Conservation (phyloP, 2,888 invertebrate genomes). For the Carterocephalus palaemon region DNA sequence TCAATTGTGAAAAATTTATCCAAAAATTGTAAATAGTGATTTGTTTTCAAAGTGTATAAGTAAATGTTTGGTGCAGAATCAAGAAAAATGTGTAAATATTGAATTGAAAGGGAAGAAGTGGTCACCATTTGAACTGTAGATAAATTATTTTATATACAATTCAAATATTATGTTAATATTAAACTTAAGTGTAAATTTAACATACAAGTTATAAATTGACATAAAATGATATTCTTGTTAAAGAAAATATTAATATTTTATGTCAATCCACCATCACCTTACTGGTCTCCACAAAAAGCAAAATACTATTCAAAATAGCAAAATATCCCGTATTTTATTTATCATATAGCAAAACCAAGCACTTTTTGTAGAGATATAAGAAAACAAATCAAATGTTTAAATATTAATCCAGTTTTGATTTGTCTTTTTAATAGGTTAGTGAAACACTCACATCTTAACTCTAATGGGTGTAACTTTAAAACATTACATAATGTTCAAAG, state of each 20-base stretch:
- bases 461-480: slow-evolving; percentile 39
- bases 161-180: slow-evolving; percentile 42
- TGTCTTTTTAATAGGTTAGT: slow-evolving; percentile 45
- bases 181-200: slow-evolving; percentile 51
- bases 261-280: slow-evolving; percentile 62
- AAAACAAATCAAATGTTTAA: slow-evolving; percentile 31
- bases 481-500: slow-evolving; percentile 17
- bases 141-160: slow-evolving; percentile 40
- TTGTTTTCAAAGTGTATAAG: too few relatives aligned
- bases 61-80: slow-evolving; percentile 15
- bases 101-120: slow-evolving; percentile 32
- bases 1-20: slow-evolving; percentile 30
- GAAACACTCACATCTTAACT: slow-evolving; percentile 58
- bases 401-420: slow-evolving; percentile 36
- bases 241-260: slow-evolving; percentile 24
- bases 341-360: slow-evolving; percentile 28
- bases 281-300: slow-evolving; percentile 46
- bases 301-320: slow-evolving; percentile 10
- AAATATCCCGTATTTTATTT: slow-evolving; percentile 36
- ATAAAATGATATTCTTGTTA: slow-evolving; percentile 28
- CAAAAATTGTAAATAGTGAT: slow-evolving; percentile 1
- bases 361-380: slow-evolving; percentile 24
- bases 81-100: slow-evolving; percentile 18
- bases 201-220: slow-evolving; percentile 54
- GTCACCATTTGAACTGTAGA: slow-evolving; percentile 31